A percentile compares a stretch with the other conserved stretches of the same genome.
phyloP scores from a whole-genome alignment of 2,113 vertebrate species.

The Datnioides undecimradiatus region DNA sequence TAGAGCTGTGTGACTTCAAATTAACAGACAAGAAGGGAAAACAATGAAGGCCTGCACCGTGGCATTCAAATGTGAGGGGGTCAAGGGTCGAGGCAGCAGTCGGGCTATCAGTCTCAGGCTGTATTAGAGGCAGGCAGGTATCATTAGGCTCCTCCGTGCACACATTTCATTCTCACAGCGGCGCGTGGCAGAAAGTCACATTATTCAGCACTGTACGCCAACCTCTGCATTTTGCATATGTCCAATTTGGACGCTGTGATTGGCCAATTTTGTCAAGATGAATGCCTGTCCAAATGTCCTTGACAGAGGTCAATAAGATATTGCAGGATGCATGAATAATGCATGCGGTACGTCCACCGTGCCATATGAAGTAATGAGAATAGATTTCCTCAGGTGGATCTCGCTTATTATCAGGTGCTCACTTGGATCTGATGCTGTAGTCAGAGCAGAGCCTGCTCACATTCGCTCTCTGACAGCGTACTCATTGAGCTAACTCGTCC shows the following conservation, averaged over 20 bases:
- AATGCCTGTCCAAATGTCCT: constrained; percentile 75
- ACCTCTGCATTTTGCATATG: constrained; percentile 64
- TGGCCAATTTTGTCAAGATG: constrained; percentile 73
- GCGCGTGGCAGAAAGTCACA: constrained; percentile 23
- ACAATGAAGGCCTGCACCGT: not conserved
- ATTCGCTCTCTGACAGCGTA: not conserved
- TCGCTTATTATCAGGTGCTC: constrained; percentile 52
- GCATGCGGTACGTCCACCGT: constrained; percentile 41
- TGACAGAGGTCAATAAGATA: constrained; percentile 73
- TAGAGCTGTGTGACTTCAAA: constrained; percentile 17
- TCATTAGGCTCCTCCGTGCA: constrained; percentile 41
- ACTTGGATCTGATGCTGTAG: constrained; percentile 47
- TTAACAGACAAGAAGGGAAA: not conserved
- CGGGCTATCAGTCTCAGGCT: constrained; percentile 35
- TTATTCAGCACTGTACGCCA: constrained; percentile 44
- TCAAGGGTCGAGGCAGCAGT: constrained; percentile 44
- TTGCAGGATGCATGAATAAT: constrained; percentile 75
- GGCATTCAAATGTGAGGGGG: constrained; percentile 54
- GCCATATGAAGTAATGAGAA: constrained; percentile 71
- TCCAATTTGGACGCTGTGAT: constrained; percentile 68
- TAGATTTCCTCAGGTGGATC: constrained; percentile 67
- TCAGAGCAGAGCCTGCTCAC: constrained; percentile 13
- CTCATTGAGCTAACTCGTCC: not conserved
- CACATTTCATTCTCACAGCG: constrained; percentile 16
- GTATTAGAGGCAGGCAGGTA: constrained; percentile 37